Conservation (phyloP, 2,113 vertebrate species). For the Passer montanus region DNA sequence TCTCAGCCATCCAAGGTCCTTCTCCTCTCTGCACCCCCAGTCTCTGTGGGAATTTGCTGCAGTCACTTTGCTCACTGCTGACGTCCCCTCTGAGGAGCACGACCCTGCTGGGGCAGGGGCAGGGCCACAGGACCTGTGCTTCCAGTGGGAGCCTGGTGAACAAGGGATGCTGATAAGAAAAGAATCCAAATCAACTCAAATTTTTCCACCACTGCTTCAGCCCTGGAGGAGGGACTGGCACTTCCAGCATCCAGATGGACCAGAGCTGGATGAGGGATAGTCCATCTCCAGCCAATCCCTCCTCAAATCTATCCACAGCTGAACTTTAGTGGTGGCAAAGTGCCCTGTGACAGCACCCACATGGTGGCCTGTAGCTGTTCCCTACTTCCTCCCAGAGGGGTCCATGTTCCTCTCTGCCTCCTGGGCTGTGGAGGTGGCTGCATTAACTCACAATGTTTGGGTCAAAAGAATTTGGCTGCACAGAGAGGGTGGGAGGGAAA, state of each 20-base stretch:
- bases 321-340: not conserved
- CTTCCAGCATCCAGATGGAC: not conserved
- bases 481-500: not conserved
- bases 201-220: not conserved
- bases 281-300: not conserved
- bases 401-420: not conserved
- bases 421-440: not conserved
- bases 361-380: accelerated
- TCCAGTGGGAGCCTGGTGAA: not conserved
- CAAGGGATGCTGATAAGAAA: not conserved
- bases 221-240: not conserved
- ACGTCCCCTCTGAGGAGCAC: not conserved
- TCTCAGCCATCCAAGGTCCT: not conserved
- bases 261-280: not conserved
- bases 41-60: not conserved
- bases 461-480: not conserved
- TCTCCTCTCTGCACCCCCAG: not conserved
- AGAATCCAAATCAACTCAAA: not conserved
- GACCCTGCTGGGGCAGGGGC: not conserved
- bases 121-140: not conserved
- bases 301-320: not conserved
- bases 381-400: not conserved
- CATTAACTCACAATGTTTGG: not conserved
- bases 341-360: not conserved
- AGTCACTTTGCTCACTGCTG: not conserved